Evolutionary conservation across 2,113 vertebrate genomes (phyloP), one percentile per base, ranked within the genome.

Genomic region (Marcusenius ussheri): DNA sequence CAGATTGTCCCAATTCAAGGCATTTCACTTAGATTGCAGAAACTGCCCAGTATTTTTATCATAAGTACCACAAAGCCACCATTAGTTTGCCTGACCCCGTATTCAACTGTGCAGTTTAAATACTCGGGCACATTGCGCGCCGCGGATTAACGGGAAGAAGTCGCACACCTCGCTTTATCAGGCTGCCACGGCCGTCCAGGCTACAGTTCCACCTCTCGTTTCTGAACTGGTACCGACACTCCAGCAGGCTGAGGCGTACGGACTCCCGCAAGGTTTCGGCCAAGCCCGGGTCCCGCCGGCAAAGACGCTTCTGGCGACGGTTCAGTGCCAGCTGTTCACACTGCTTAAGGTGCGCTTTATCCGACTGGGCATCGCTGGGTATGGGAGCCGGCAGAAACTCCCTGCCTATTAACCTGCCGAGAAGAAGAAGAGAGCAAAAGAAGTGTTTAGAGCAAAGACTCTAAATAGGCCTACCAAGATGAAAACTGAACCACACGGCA

Each of bases 131-230:
- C 3, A 24, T 7, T 13, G 7, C n/a, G 27, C 42, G 27, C 42
- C 24, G 74, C 27, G 17, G 45, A 80, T 39, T 56, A 15, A 49
- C 35, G 10, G 62, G 15, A 21, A n/a, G n/a, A 88, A 83, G 11
- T 87, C 4, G 46, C 94, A 92, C 90, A 99, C 98, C 98, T 98
- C 98, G 96, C 93, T 99, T 99, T 88, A 99, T 95, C 86, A 99
- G 97, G 88, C 97, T 97, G 0, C 96, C 97, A 31, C 98, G 94
- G 19, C 98, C 98, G 90, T 99, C 98, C 96, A 99, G 94, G 90
- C 97, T 99, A 95, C 98, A 99, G 94, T 99, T 99, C 98, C 98
- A 99, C 94, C 98, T 98, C 94, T 99, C 98, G 0, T 96, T 97
- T 88, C 97, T 96, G 92, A 99, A 98, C 92, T 99, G 98, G 92